phyloP scores from a whole-genome alignment of 2,888 invertebrate genomes.

The Pseudolycoriella hygida region DNA sequence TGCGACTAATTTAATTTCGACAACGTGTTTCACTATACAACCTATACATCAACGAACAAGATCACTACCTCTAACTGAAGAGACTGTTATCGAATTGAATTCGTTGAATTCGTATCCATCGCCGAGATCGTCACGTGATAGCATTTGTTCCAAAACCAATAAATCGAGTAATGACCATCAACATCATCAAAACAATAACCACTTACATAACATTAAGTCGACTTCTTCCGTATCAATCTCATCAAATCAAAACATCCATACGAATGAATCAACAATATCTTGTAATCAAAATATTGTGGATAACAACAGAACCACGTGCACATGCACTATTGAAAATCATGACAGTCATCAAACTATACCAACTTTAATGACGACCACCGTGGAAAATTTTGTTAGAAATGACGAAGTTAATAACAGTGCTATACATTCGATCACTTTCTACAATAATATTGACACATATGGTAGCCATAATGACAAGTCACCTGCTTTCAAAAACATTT shows the following conservation, averaged over 20 bases:
- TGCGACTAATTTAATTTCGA: not conserved
- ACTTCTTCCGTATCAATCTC: too few species aligned
- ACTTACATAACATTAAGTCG: too few species aligned
- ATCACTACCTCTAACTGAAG: slow-evolving; percentile 47
- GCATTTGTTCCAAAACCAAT: not conserved
- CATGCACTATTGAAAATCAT: too few species aligned
- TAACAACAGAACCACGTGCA: too few species aligned
- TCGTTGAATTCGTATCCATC: slow-evolving; percentile 4
- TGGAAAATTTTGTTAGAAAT: not conserved
- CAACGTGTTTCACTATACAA: slow-evolving; percentile 17
- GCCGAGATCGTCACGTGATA: not conserved
- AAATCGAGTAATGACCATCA: not conserved
- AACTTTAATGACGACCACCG: not conserved
- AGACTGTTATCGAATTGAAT: slow-evolving; percentile 21
- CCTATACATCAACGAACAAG: slow-evolving; percentile 46
- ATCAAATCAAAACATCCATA: too few species aligned
- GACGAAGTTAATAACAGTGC: not conserved
- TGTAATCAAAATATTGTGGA: too few species aligned
- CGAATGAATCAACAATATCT: too few species aligned
- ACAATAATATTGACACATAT: too few species aligned
- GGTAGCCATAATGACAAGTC: not conserved
- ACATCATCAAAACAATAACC: not conserved
- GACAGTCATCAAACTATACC: not conserved
- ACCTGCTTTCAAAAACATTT: not conserved
- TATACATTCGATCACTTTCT: too few species aligned